Conservation (phyloP, 2,113 vertebrate genomes). For the Polyodon spathula region DNA sequence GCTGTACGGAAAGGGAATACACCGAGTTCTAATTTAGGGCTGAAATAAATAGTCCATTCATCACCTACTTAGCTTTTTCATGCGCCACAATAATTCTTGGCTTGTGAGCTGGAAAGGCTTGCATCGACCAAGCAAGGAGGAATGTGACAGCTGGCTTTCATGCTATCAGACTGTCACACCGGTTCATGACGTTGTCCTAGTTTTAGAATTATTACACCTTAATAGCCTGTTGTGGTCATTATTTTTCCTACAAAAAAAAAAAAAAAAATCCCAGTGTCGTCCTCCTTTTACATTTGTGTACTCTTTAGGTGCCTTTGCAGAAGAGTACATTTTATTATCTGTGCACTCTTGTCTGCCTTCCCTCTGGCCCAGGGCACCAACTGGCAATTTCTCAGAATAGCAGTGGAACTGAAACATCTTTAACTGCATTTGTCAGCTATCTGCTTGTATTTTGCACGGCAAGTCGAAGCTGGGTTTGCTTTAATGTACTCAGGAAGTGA, state of each 20-base stretch:
- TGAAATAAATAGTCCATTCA: too few species aligned
- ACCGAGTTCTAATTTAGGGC: too few species aligned
- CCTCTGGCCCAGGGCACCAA: neutral
- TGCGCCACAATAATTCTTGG: too few species aligned
- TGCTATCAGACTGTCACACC: too few species aligned
- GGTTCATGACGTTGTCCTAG: too few species aligned
- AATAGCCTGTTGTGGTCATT: too few species aligned
- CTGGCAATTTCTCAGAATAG: neutral
- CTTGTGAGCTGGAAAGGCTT: too few species aligned
- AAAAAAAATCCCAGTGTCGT: neutral
- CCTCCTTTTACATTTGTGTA: neutral
- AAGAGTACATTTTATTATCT: constrained; percentile 3
- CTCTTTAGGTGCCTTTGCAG: neutral
- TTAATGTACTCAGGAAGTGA: constrained; percentile 10
- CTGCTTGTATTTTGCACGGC: constrained; percentile 41
- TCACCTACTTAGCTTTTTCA: too few species aligned
- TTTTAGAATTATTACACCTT: too few species aligned
- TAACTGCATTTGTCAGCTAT: constrained; percentile 54
- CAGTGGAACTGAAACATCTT: constrained; percentile 33
- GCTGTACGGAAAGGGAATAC: too few species aligned
- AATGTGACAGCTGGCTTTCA: too few species aligned
- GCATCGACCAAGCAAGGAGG: too few species aligned
- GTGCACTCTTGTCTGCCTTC: neutral
- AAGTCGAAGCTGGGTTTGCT: constrained; percentile 22
- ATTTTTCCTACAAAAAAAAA: neutral